Percentiles rank a stretch among this genome's conserved stretches.
Evolutionary conservation across 2,797 vertebrate species (phyloP).

Genomic region (Fratercula arctica): DNA sequence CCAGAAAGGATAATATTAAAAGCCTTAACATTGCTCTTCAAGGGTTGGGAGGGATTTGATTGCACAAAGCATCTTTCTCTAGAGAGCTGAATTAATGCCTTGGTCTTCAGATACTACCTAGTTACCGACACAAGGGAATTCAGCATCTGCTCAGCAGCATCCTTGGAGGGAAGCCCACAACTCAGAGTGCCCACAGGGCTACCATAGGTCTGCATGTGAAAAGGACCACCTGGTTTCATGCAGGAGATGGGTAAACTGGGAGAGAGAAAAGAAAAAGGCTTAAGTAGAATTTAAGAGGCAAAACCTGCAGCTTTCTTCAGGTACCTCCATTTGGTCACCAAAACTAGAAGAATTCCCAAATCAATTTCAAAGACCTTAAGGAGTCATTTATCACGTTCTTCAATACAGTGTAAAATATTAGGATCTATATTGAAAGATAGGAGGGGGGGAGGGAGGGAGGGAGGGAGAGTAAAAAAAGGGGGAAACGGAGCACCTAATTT

Average conservation of each 20-base stretch:
- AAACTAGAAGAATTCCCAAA: not conserved
- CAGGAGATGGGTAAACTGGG: not conserved
- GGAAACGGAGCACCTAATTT: not conserved
- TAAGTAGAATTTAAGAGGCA: not conserved
- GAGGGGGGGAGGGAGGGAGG: not conserved
- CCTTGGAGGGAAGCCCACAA: not conserved
- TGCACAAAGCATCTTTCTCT: slow-evolving; percentile 32
- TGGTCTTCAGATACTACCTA: not conserved
- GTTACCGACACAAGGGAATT: not conserved
- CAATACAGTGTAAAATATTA: not conserved
- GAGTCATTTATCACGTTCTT: rapidly evolving
- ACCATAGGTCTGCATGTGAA: rapidly evolving
- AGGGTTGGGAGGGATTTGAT: not conserved
- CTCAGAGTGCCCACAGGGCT: not conserved
- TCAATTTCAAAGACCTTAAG: not conserved
- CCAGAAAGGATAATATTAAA: not conserved
- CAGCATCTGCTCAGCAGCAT: not conserved
- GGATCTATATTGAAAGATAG: not conserved
- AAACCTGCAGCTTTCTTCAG: not conserved
- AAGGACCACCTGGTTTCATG: not conserved
- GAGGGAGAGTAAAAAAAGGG: rapidly evolving
- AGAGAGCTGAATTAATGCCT: slow-evolving; percentile 6
- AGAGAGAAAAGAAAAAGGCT: not conserved
- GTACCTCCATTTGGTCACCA: not conserved
- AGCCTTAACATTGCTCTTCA: not conserved